Evolutionary conservation across 1,140 invertebrate species (phyloP), one percentile per base, ranked within the genome.

Genomic region (Drosophila pseudoobscura): DNA sequence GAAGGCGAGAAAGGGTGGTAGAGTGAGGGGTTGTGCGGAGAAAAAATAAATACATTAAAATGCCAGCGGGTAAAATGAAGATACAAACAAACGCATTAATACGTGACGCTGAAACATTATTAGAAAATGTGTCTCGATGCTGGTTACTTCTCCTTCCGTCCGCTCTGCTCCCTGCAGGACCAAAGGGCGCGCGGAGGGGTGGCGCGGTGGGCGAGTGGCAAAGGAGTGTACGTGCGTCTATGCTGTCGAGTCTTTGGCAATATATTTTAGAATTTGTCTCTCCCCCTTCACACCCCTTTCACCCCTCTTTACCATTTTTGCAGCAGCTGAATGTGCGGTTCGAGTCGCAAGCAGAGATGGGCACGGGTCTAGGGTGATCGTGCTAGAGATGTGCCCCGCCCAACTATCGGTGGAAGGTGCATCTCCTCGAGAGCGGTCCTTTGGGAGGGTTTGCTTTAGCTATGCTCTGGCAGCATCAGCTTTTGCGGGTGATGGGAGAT

Each of bases 81-180:
- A 90, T 87, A 87, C 82, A 90, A 90, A 90, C 87, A 90, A 88
- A 90, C 87, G 87, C 87, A 90, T 90, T 87, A 87, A 90, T 90
- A 90, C 87, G 87, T 90, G 87, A 90, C 78, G 78, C 82, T 87
- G 78, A 65, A 87, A 62, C 87, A 83, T 78, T 90, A 90, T 90
- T 90, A 90, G 87, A 90, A 90, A 90, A 87, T 77, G 80, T 83
- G 83, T 88, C 83, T 78, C 83, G 70, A 78, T 76, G 82, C 72
- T 71, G 74, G 78, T 85, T 85, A 77, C 77, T 87, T 88, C 77
- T 44, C 43, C 70, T 63, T 17, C 53, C 11, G 35, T 2, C 20
- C 20, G 20, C 20, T 20, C 20, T 20, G 20, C 20, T 20, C 1
- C 20, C 79, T 54, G 45, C 45, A 58, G 60, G 20, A 13, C 52